These are phyloP conservation scores for Naja naja DNA, from an alignment of 2,113 vertebrate genomes.

Conservation along the genomic window DNA sequence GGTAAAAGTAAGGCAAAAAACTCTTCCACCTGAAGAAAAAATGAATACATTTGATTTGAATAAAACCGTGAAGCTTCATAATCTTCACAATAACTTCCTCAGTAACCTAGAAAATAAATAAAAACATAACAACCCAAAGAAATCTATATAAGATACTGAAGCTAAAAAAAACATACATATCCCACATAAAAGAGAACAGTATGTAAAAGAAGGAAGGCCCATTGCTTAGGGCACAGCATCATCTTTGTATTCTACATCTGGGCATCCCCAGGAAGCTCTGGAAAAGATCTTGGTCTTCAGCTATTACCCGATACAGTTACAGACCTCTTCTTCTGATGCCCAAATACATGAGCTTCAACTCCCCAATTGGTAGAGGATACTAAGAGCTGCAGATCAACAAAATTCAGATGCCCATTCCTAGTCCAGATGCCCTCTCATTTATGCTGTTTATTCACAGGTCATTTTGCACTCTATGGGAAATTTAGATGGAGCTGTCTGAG, in stretches of 20 bases:
- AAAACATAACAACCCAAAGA: not conserved
- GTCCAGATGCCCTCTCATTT: not conserved
- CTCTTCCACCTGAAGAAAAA: not conserved
- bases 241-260: not conserved
- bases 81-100: not conserved
- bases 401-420: not conserved
- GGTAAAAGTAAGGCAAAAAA: not conserved
- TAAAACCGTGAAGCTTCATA: not conserved
- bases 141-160: not conserved
- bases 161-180: not conserved
- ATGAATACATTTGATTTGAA: not conserved
- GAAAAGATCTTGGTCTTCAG: not conserved
- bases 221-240: not conserved
- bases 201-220: not conserved
- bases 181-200: not conserved
- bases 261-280: not conserved
- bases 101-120: not conserved
- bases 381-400: not conserved
- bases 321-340: not conserved
- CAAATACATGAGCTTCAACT: not conserved
- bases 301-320: not conserved
- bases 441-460: not conserved
- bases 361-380: not conserved
- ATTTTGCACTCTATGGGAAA: not conserved
- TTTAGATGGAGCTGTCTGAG: not conserved